These are phyloP conservation scores for Zaprionus kolodkinae DNA, from an alignment of 1,140 invertebrate species.

Conservation along the genomic window DNA sequence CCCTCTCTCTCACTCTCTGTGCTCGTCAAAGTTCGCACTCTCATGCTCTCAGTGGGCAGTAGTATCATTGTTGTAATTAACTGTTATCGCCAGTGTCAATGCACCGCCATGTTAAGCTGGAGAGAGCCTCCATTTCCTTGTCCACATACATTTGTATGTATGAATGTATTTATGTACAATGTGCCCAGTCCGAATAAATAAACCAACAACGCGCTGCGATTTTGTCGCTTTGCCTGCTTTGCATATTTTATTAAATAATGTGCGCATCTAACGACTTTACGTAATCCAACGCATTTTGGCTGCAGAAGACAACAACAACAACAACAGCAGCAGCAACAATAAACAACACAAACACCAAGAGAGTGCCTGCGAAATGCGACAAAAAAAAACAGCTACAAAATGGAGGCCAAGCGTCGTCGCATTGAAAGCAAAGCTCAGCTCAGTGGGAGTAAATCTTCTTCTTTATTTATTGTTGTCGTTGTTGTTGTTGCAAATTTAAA, in stretches of 20 bases:
- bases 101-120: constrained; percentile 37
- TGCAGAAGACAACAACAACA: constrained; percentile 22
- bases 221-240: constrained; percentile 58
- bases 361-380: constrained; percentile 50
- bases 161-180: no score
- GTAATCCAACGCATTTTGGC: constrained; percentile 44
- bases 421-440: constrained; percentile 9
- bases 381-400: constrained; percentile 26
- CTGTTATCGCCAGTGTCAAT: constrained; percentile 51
- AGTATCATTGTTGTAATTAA: constrained; percentile 47
- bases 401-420: constrained; percentile 29
- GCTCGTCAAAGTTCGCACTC: background rate
- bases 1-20: constrained; percentile 5
- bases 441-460: constrained; percentile 40
- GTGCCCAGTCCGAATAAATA: constrained; percentile 39
- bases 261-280: constrained; percentile 71
- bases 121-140: constrained; percentile 27
- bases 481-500: constrained; percentile 60
- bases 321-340: background rate
- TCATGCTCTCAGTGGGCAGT: constrained; percentile 1
- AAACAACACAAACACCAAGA: constrained; percentile 14
- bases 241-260: constrained; percentile 75
- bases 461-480: constrained; percentile 21
- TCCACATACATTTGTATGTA: background rate
- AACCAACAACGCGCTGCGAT: constrained; percentile 25